Base-by-base conservation (phyloP, 1,140 invertebrate genomes). In the Drosophila teissieri region DNA sequence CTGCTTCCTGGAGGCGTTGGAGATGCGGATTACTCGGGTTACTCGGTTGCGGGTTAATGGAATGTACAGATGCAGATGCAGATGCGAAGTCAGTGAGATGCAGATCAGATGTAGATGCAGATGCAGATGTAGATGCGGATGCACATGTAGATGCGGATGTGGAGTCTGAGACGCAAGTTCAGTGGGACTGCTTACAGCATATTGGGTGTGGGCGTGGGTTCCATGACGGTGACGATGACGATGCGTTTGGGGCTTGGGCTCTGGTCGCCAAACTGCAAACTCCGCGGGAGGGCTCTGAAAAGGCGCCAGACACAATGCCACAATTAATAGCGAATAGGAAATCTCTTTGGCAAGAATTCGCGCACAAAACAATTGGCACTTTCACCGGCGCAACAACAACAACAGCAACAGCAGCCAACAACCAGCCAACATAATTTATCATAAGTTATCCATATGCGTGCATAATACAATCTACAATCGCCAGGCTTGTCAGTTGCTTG, bases 321-420 rank as follows among this genome's bases (percentile, higher is more conserved):
- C 73, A 73, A 84, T 85, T 84, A 70, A 74, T 78, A 55, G 48
- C 67, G 70, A 86, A 75, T 78, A 86, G 78, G 82, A 86, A 86
- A 81, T 78, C 46, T 81, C 40, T 67, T 69, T 64, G 53, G 51
- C 72, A 78, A 89, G 84, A 89, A 89, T 89, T 73, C 67, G 83
- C 74, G 58, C 40, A 40, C 55, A 74, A 57, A 40, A 83, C 80
- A 84, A 84, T 80, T 80, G 81, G 48, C 77, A 84, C 84, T 89
- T 89, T 89, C 84, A 64, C 83, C 68, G 54, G 42, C 27, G 54
- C 49, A 62, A 40, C 49, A 72, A 19, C 19, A 19, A 2, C 19
- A 19, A 19, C 19, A 19, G 2, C 19, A 19, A 19, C 19, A 19
- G 2, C 19, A 19, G 2, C 19, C 19, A 19, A 19, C 19, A 19